Base-by-base conservation (phyloP, 2,797 vertebrate genomes). In the Cynodonichthys magdalenae region DNA sequence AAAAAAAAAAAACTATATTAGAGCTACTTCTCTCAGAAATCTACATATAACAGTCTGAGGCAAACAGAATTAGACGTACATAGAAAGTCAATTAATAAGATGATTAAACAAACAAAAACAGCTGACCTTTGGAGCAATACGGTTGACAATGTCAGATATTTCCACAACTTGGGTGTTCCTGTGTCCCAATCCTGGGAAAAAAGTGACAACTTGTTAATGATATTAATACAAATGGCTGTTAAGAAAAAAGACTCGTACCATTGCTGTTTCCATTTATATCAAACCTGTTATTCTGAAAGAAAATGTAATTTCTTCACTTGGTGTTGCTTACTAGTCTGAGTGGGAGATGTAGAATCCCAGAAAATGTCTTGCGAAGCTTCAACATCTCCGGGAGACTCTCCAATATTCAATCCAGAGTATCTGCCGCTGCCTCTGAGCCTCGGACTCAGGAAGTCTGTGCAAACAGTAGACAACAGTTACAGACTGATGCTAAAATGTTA, bases 271-370 rank as follows among this genome's bases (percentile, higher is more conserved):
- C 36, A 14, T 39, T 14, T 3, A 39, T 39, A 39, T 39, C 36
- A 39, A 39, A 12, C 36, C 36, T 3, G 36, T 39, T 39, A 31
- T 31, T 9, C 31, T 31, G 31, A 12, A 39, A 39, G 12, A 41
- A 42, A 53, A 41, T 8, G n/a, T 5, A 3, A 19, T 46, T 12
- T 12, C 31, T 24, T 18, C 5, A 27, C 3, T 0, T 2, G 15
- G 18, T 17, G 2, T 39, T 2, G 29, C 63, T 93, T 95, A 95
- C 96, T 95, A 70, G 66, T 71, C 42, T 90, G 80, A 71, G 93
- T 80, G 66, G 97, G 96, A 65, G 97, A 99, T 36, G 94, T 93
- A 7, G 95, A 82, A 84, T 98, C 97, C 97, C 97, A 99, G 84
- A 98, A 90, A 47, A 99, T 99, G 79, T 99, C 97, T 60, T 95